Evolutionary conservation across 2,888 invertebrate genomes (phyloP).

Genomic region (Tuberolachnus salignus): DNA sequence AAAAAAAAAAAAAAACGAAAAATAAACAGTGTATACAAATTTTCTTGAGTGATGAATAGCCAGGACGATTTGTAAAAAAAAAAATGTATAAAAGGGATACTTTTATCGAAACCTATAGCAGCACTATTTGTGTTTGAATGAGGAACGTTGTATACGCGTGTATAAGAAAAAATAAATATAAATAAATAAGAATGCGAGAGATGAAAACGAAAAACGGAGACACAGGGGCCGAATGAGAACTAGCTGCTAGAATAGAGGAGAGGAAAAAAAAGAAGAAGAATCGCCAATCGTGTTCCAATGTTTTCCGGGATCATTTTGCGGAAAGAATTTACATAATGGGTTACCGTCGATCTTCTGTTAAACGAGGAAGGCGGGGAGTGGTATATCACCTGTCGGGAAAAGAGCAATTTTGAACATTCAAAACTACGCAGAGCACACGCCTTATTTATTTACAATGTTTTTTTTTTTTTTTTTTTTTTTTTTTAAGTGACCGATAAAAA

Average conservation of each 20-base stretch:
- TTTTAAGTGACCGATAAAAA: constrained; percentile 27
- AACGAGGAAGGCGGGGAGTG: background rate
- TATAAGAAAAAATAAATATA: constrained; percentile 1
- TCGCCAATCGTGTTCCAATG: constrained; percentile 49
- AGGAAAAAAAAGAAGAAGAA: constrained; percentile 42
- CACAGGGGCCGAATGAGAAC: constrained; percentile 11
- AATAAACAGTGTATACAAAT: constrained; percentile 52
- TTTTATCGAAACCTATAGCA: constrained; percentile 54
- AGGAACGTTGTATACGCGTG: constrained; percentile 17
- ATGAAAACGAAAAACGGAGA: constrained; percentile 39
- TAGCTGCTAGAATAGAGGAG: background rate
- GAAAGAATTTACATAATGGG: constrained; percentile 53
- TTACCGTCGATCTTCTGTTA: constrained; percentile 50
- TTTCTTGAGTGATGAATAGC: constrained; percentile 52
- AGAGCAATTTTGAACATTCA: constrained; percentile 41
- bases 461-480: too few species aligned
- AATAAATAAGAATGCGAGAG: background rate
- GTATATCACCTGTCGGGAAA: constrained; percentile 42
- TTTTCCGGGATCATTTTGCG: constrained; percentile 50
- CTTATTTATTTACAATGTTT: constrained; percentile 27
- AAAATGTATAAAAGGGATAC: constrained; percentile 51
- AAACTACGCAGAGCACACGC: constrained; percentile 26
- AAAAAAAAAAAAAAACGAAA: constrained; percentile 21
- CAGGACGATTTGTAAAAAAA: constrained; percentile 49
- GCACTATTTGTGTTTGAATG: constrained; percentile 46